Base-by-base conservation (phyloP, 2,797 vertebrate species). In the Urosaurus nigricauda region DNA sequence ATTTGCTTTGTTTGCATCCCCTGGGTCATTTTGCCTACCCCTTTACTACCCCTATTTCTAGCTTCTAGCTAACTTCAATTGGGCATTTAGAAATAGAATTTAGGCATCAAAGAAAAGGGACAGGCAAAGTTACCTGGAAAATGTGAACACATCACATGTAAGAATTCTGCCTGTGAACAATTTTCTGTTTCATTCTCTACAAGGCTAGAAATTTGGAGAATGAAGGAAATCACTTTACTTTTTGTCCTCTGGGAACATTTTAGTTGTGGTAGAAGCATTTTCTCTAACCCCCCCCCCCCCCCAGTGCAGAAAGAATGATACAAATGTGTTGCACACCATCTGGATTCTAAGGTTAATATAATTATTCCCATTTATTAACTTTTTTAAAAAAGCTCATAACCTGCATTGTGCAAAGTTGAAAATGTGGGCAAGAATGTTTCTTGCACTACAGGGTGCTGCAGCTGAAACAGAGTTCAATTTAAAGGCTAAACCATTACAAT, bases 391-490 rank as follows among this genome's bases (percentile, higher is more conserved):
- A 77, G 21, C 40, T 47, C 40, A 40, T 86, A 87, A 21, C 0
- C n/a, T 82, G 2, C 5, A 87, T 93, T 90, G 17, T 32, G n/a
- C 16, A 73, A 11, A 35, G n/a, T 35, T 78, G 74, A 93, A 92
- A 83, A 51, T 1, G 84, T 35, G 88, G 58, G n/a, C 86, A 11
- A 0, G 0, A 91, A 71, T 87, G 77, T 16, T 0, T 0, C 9
- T 90, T 87, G 3, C 47, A 47, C 5, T 82, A 51, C 26, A 60
- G 90, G 88, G 65, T 77, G 14, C 9, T 84, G 2, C 21, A 70
- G 47, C 2, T 83, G 83, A 93, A 90, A 89, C 88, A 3, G 11
- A 87, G 91, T 88, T 65, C 85, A 88, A 32, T 90, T 92, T 78
- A 60, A 85, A 35, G 1, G n/a, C 40, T 60, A 78, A 71, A 65